Evolutionary conservation across 2,113 vertebrate species (phyloP), one percentile per base, ranked within the genome.

Genomic region (Cebidichthys violaceus): DNA sequence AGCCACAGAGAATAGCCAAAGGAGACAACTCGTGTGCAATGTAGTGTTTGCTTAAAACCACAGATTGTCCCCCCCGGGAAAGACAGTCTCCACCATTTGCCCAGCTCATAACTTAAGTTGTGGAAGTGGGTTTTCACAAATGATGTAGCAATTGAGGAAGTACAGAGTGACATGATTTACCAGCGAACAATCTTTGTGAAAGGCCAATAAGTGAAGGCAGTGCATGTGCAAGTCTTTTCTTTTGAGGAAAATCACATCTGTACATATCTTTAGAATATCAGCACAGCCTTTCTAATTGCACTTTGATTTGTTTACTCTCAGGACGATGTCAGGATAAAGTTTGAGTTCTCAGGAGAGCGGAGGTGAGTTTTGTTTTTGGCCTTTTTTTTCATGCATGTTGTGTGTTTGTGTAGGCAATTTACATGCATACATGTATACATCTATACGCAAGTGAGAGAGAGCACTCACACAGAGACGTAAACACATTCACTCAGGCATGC

Each of bases 241-340:
- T 55, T 18, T 22, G 9, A 31, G 13, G 20, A n/a, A 39, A 29
- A 39, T 20, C 18, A 13, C 41, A 33, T 33, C 20, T 41, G 10
- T 31, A 29, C 27, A 3, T 17, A 29, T 17, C 27, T 31, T 31
- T 2, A 33, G 8, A 29, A 18, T 60, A 60, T 60, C 57, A 18
- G 57, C 57, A 60, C 57, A 9, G 27, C 57, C 27, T 29, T 59
- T 59, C 27, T 59, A 6, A 15, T 8, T 59, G 15, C 27, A 18
- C 15, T 31, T 29, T 31, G 7, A 60, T 27, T 59, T 86, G 4
- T 83, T 73, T 68, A 24, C 67, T 73, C 31, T 59, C 94, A 99
- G 98, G 97, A 96, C 31, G 97, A 99, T 52, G 95, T 99, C 86
- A 96, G 98, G 94, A 97, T 99, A 77, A 99, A 99, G 93, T 99